phyloP scores from a whole-genome alignment of 1,140 invertebrate species.

The Phymorhynchus buccinoides region DNA sequence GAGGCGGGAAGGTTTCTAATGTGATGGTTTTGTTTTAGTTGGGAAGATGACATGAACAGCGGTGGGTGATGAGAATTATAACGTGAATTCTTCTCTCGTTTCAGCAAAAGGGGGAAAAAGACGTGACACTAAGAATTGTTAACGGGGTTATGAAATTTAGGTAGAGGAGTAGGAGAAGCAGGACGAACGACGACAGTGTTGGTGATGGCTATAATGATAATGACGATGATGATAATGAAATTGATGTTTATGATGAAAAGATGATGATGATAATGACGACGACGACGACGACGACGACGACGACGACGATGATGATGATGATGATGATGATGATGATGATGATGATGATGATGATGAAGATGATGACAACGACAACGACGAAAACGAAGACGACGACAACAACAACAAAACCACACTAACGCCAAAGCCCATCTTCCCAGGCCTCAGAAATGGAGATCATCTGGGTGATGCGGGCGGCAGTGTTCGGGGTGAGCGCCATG shows the following conservation, averaged over 20 bases:
- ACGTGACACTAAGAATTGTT: too few relatives aligned
- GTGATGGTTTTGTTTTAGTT: too few relatives aligned
- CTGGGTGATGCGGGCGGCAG: slow-evolving; percentile 96
- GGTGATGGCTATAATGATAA: not conserved
- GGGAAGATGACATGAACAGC: too few relatives aligned
- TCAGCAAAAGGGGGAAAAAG: too few relatives aligned
- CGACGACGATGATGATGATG: not conserved
- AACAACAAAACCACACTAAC: not conserved
- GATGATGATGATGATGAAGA: slow-evolving; percentile 17
- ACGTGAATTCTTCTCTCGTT: too few relatives aligned
- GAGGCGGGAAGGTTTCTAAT: too few relatives aligned
- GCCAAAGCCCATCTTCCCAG: slow-evolving; percentile 44
- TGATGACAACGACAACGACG: not conserved
- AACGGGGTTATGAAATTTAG: not conserved
- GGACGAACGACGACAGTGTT: not conserved
- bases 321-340: slow-evolving; percentile 20
- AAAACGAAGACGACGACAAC: not conserved
- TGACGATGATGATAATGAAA: slow-evolving; percentile 21
- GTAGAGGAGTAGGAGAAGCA: not conserved
- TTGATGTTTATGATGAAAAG: not conserved
- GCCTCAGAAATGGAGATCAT: slow-evolving; percentile 86
- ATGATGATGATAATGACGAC: slow-evolving; percentile 40
- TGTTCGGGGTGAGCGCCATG: slow-evolving; percentile 92
- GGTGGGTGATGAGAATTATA: too few relatives aligned
- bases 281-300: slow-evolving; percentile 19